Evolutionary conservation across 30 jellyfish, hydroid and myxozoan species (phyloP).

Genomic region (Aurelia aurita): DNA sequence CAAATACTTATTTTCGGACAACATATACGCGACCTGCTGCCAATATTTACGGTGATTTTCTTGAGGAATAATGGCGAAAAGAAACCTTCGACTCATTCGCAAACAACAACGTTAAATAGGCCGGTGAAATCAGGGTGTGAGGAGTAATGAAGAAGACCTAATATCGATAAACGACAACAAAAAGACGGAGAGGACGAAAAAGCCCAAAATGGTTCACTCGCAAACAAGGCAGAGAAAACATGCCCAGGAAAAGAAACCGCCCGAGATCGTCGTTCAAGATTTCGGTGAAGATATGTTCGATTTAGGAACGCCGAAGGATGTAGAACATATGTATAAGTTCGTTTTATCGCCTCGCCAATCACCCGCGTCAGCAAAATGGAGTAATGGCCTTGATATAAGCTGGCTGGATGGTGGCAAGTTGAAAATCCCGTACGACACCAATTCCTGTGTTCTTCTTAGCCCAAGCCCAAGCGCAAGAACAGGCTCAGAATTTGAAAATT

Average conservation of each 20-base stretch:
- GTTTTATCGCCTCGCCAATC: constrained; percentile 77
- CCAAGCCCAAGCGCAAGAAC: constrained; percentile 52
- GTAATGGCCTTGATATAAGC: constrained; percentile 61
- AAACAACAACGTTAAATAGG: too few species aligned
- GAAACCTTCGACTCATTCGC: background rate
- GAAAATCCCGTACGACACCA: constrained; percentile 71
- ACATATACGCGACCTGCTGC: constrained; percentile 59
- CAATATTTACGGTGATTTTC: constrained; percentile 20
- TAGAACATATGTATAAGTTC: constrained; percentile 64
- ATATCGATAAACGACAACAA: constrained; percentile 30
- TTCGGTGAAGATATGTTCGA: constrained; percentile 88
- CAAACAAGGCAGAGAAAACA: constrained; percentile 47
- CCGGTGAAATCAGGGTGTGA: background rate
- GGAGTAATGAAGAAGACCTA: too few species aligned
- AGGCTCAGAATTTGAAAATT: constrained; percentile 45
- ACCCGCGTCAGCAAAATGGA: constrained; percentile 57
- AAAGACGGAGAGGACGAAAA: background rate
- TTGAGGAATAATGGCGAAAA: background rate
- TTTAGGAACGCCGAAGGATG: constrained; percentile 85
- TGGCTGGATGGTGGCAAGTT: constrained; percentile 54
- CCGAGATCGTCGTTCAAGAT: constrained; percentile 78
- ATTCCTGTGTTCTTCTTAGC: constrained; percentile 72
- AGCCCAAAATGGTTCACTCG: constrained; percentile 69
- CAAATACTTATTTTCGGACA: constrained; percentile 24
- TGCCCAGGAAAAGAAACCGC: constrained; percentile 54